A percentile compares a stretch with the other conserved stretches of the same genome.
phyloP scores from a whole-genome alignment of 2,113 vertebrate species.

The Psephotus haematonotus region DNA sequence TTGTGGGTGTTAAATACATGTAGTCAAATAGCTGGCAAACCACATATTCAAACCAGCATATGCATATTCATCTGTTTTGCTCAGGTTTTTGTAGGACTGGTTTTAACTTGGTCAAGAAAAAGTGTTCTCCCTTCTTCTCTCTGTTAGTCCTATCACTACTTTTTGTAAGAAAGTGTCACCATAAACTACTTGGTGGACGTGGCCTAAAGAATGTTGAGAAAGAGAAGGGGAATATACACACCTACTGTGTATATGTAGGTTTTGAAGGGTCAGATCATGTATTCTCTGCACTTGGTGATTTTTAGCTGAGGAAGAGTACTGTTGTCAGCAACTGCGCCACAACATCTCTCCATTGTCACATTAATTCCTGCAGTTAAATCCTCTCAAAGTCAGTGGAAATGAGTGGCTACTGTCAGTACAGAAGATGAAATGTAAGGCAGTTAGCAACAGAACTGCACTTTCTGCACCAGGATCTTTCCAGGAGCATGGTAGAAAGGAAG shows the following conservation, averaged over 20 bases:
- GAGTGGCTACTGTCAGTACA: not conserved
- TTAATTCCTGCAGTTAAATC: not conserved
- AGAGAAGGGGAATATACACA: not conserved
- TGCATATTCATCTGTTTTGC: constrained; percentile 12
- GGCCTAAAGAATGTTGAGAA: not conserved
- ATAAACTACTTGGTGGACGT: not conserved
- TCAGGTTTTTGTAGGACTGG: not conserved
- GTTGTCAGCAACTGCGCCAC: not conserved
- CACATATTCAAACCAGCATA: not conserved
- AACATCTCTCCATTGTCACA: not conserved
- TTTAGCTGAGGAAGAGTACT: not conserved
- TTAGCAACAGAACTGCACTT: not conserved
- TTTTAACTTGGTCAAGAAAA: not conserved
- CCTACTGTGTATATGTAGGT: too few species aligned
- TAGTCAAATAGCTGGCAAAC: constrained; percentile 51
- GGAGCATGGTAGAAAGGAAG: not conserved
- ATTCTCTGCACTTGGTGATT: not conserved
- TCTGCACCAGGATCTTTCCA: not conserved
- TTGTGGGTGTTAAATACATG: constrained; percentile 38
- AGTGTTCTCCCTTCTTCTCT: not conserved
- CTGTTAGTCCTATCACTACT: not conserved
- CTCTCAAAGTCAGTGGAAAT: not conserved
- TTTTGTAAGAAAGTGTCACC: not conserved
- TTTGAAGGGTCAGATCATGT: not conserved
- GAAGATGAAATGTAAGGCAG: not conserved